phyloP scores from a whole-genome alignment of 1,140 invertebrate genomes.

The Pentalonia nigronervosa region DNA sequence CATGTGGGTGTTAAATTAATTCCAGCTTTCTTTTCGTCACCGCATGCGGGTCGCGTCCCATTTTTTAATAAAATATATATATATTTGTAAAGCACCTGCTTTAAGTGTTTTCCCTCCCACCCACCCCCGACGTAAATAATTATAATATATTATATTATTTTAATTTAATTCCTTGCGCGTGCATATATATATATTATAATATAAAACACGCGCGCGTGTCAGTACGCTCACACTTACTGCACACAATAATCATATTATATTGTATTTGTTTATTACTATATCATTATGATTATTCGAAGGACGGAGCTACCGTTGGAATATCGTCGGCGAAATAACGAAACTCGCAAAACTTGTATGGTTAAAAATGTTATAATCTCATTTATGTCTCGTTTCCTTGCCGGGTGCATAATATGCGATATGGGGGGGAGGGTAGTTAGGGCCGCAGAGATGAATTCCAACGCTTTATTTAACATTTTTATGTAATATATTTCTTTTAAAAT shows the following conservation, averaged over 20 bases:
- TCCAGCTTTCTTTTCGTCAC: slow-evolving; percentile 53
- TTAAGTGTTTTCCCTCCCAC: slow-evolving; percentile 33
- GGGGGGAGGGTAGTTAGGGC: background rate
- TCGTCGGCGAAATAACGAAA: background rate
- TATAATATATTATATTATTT: background rate
- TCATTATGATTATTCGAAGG: background rate
- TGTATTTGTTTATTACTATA: background rate
- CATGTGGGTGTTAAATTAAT: slow-evolving; percentile 58
- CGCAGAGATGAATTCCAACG: background rate
- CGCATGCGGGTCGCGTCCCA: slow-evolving; percentile 46
- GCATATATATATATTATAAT: background rate
- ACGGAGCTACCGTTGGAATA: background rate
- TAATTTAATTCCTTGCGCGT: background rate
- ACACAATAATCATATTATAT: background rate
- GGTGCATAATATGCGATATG: too few relatives aligned
- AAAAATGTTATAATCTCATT: background rate
- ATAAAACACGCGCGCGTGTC: background rate
- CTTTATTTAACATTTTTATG: slow-evolving; percentile 40
- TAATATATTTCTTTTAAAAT: slow-evolving; percentile 22
- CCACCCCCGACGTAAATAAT: background rate
- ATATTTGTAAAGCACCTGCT: slow-evolving; percentile 47
- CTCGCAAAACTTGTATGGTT: background rate
- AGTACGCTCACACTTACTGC: background rate
- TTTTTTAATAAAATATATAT: slow-evolving; percentile 18
- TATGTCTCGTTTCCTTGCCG: background rate